These are phyloP conservation scores for Chascanopsetta lugubris DNA, from an alignment of 2,113 vertebrate species.

Conservation along the genomic window DNA sequence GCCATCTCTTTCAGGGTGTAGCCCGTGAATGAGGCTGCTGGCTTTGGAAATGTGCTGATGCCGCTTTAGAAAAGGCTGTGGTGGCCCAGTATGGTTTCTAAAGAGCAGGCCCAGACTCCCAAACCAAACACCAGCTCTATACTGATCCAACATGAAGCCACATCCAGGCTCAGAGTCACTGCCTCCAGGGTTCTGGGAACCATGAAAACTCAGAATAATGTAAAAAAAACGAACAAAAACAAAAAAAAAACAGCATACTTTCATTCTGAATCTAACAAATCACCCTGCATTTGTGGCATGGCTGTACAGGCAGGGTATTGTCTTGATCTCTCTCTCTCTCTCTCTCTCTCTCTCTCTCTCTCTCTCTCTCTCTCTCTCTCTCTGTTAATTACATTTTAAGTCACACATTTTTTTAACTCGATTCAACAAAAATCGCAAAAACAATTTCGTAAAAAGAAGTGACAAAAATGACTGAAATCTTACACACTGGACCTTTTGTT, in stretches of 20 bases:
- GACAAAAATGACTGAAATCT: too few species aligned
- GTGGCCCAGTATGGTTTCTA: conserved; percentile 63
- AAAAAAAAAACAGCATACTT: too few species aligned
- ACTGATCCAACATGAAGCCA: conserved; percentile 21
- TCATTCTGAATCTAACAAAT: neutral
- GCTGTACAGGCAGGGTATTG: neutral
- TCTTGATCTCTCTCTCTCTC: neutral
- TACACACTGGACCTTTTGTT: too few species aligned
- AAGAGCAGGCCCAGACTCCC: conserved; percentile 55
- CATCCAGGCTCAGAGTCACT: conserved; percentile 7
- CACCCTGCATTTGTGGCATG: neutral
- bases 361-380: too few species aligned
- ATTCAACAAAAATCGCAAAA: too few species aligned
- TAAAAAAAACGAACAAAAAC: too few species aligned
- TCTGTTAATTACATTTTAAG: too few species aligned
- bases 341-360: too few species aligned
- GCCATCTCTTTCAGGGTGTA: conserved; percentile 65
- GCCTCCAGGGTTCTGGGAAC: neutral
- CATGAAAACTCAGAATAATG: neutral
- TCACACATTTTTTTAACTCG: too few species aligned
- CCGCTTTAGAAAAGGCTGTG: conserved; percentile 57
- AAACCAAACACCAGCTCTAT: conserved; percentile 41
- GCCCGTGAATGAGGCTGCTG: conserved; percentile 58
- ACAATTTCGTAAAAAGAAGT: too few species aligned
- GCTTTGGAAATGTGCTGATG: conserved; percentile 75